phyloP scores from a whole-genome alignment of 2,888 invertebrate genomes.

The Orthosia incerta region DNA sequence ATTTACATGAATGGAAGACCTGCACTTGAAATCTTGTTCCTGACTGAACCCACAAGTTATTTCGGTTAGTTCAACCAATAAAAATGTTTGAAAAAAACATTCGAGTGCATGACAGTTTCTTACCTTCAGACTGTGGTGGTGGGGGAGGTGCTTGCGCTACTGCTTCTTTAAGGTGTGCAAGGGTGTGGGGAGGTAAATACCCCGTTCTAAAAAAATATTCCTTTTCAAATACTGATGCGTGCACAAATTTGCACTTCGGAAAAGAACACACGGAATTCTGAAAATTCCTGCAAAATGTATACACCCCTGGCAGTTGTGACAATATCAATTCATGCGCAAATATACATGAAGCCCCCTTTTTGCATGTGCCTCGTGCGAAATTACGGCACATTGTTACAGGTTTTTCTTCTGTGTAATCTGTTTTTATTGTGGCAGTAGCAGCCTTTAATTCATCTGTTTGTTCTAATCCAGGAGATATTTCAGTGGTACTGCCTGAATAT shows the following conservation, averaged over 20 bases:
- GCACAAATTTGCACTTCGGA: slow-evolving; percentile 81
- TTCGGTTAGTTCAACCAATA: background rate
- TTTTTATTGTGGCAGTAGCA: slow-evolving; percentile 25
- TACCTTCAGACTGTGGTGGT: slow-evolving; percentile 70
- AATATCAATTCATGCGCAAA: slow-evolving; percentile 78
- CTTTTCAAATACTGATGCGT: slow-evolving; percentile 82
- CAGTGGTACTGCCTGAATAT: slow-evolving; percentile 35
- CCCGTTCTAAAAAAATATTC: slow-evolving; percentile 79
- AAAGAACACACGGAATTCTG: slow-evolving; percentile 77
- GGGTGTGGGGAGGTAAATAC: slow-evolving; percentile 75
- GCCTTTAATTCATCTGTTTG: slow-evolving; percentile 10
- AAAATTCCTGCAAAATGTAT: slow-evolving; percentile 82
- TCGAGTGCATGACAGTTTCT: background rate
- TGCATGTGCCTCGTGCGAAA: slow-evolving; percentile 79
- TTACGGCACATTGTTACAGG: slow-evolving; percentile 77
- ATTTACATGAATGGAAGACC: background rate
- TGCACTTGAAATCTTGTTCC: background rate
- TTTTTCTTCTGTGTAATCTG: slow-evolving; percentile 33
- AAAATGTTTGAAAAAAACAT: background rate
- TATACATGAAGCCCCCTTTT: slow-evolving; percentile 75
- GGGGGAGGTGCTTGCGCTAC: slow-evolving; percentile 67
- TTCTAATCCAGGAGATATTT: slow-evolving; percentile 17
- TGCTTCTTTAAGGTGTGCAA: slow-evolving; percentile 74
- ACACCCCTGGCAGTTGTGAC: slow-evolving; percentile 75
- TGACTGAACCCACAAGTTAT: background rate